phyloP scores from a whole-genome alignment of 2,797 vertebrate species.

The Rousettus madagascariensis region DNA sequence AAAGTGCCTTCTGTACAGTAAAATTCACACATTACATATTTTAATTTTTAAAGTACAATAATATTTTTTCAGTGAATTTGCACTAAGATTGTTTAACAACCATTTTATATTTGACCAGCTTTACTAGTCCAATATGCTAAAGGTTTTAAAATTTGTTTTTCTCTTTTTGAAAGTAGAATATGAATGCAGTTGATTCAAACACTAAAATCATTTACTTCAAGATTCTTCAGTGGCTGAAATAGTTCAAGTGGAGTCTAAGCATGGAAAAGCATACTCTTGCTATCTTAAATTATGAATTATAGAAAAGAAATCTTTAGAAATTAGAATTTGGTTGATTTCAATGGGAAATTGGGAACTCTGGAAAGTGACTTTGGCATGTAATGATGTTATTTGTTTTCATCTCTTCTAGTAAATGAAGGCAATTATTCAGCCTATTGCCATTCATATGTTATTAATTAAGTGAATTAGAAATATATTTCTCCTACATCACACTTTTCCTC shows the following conservation, averaged over 20 bases:
- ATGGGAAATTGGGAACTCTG: background rate
- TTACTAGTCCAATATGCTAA: background rate
- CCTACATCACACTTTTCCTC: background rate
- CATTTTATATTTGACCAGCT: background rate
- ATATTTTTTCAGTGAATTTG: background rate
- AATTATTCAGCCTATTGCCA: background rate
- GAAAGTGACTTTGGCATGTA: background rate
- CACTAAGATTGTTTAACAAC: background rate
- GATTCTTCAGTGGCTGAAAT: background rate
- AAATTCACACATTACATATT: background rate
- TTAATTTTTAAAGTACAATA: background rate
- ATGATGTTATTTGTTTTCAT: background rate
- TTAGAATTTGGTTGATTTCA: background rate
- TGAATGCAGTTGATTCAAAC: background rate
- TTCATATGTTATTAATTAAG: background rate
- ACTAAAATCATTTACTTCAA: background rate
- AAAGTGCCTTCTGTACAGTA: background rate
- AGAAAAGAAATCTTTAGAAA: background rate
- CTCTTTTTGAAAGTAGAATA: background rate
- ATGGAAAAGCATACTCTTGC: background rate
- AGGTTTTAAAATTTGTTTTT: background rate
- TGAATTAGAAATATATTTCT: constrained; percentile 32
- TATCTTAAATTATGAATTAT: background rate
- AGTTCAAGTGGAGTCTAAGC: background rate
- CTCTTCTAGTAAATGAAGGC: background rate